A percentile compares a stretch with the other conserved stretches of the same genome.
These are phyloP conservation scores for Anoplopoma fimbria DNA, from an alignment of 2,113 vertebrate species.

Conservation along the genomic window DNA sequence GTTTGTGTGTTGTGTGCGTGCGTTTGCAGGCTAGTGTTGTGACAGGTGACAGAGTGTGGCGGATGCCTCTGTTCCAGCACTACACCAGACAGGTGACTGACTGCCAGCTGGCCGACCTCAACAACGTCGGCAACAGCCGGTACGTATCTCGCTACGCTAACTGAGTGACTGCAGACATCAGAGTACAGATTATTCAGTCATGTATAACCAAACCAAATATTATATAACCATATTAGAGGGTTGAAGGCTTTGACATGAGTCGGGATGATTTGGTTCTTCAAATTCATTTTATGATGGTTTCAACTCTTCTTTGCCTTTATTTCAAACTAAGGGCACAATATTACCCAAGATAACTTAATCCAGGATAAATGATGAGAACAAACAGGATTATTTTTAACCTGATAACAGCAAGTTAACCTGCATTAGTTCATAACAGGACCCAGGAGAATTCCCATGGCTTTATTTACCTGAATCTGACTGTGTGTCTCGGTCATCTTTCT, in stretches of 20 bases:
- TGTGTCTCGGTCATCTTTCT: constrained; percentile 16
- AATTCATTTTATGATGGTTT: neutral
- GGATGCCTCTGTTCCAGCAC: constrained; percentile 98
- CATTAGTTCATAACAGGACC: neutral
- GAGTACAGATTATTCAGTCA: neutral
- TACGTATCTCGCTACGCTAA: constrained; percentile 61
- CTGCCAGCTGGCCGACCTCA: constrained; percentile 94
- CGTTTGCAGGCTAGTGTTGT: constrained; percentile 89
- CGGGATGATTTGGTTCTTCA: neutral
- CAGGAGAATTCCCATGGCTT: neutral
- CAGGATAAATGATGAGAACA: neutral
- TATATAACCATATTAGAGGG: neutral
- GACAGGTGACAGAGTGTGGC: constrained; percentile 97
- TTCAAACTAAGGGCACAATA: neutral
- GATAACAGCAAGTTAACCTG: neutral
- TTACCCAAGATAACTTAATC: neutral
- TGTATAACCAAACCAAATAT: neutral
- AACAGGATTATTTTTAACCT: neutral
- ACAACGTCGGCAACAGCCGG: constrained; percentile 95
- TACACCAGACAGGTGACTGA: constrained; percentile 94
- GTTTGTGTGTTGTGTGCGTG: constrained; percentile 64
- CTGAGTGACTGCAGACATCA: neutral
- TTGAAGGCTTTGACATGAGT: neutral
- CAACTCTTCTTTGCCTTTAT: neutral
- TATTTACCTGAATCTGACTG: neutral